Percentiles rank a stretch among this genome's conserved stretches.
Conservation (phyloP, 2,888 invertebrate genomes). For the Exephanes ischioxanthus region DNA sequence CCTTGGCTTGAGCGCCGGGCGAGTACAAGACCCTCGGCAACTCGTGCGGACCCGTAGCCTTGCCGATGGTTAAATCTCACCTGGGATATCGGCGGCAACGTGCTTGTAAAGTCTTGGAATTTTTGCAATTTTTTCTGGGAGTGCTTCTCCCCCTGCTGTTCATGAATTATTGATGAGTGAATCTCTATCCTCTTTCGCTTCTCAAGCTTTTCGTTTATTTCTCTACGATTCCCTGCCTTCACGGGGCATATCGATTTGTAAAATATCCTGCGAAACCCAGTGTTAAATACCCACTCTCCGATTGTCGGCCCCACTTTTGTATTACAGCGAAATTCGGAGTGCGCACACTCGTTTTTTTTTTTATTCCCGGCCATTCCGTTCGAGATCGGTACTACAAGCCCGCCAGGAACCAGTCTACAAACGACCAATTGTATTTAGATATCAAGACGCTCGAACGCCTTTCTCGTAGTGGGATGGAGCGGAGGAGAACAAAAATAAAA, state of each 20-base stretch:
- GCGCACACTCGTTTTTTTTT: conserved; percentile 7
- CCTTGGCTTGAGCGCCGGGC: too few species aligned
- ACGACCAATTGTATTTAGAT: conserved; percentile 74
- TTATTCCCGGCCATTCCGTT: conserved; percentile 6
- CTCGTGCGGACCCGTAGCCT: too few species aligned
- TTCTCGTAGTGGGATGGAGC: not conserved
- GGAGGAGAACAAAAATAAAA: not conserved
- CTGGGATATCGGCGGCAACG: too few species aligned
- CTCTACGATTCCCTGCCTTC: conserved; percentile 15
- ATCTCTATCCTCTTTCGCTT: conserved; percentile 41
- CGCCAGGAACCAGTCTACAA: conserved; percentile 64
- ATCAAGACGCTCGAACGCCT: conserved; percentile 33
- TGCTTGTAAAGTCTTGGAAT: too few species aligned
- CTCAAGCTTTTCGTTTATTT: conserved; percentile 16
- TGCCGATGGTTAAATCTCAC: too few species aligned
- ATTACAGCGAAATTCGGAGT: conserved; percentile 1
- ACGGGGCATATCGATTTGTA: conserved; percentile 53
- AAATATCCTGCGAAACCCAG: conserved; percentile 57
- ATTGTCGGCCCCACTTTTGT: conserved; percentile 8
- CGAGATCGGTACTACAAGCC: not conserved
- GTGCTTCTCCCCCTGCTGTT: conserved; percentile 68
- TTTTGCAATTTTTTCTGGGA: conserved; percentile 73
- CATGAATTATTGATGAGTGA: conserved; percentile 74
- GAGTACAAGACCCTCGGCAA: too few species aligned
- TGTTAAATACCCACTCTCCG: conserved; percentile 60